Conservation (phyloP, 2,113 vertebrate species). For the Ptyas mucosa region DNA sequence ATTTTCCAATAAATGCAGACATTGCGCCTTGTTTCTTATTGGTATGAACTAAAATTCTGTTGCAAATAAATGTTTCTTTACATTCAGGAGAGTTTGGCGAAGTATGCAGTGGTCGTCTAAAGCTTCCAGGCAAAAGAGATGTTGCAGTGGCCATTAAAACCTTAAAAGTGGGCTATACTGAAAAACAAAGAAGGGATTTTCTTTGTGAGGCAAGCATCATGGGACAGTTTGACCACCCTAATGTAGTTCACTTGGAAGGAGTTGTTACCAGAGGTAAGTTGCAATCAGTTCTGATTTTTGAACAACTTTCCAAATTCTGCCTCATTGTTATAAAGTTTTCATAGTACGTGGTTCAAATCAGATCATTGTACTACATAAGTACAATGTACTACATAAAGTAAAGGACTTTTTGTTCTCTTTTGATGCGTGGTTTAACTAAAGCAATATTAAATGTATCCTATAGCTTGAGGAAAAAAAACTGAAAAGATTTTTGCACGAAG, state of each 20-base stretch:
- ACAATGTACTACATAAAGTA: conserved; percentile 34
- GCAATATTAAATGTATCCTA: conserved; percentile 49
- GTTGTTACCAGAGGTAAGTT: conserved; percentile 92
- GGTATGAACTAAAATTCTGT: conserved; percentile 45
- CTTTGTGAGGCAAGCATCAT: conserved; percentile 98
- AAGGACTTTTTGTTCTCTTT: conserved; percentile 48
- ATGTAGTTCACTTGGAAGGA: conserved; percentile 95
- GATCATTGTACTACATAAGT: conserved; percentile 15
- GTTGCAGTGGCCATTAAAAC: conserved; percentile 95
- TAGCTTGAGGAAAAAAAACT: conserved; percentile 36
- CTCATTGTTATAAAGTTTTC: conserved; percentile 37
- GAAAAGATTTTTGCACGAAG: conserved; percentile 29
- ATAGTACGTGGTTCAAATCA: conserved; percentile 41
- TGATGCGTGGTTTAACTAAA: conserved; percentile 53
- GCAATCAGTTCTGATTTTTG: conserved; percentile 1
- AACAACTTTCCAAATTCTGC: background rate
- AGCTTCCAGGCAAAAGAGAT: conserved; percentile 94
- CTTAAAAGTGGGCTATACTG: conserved; percentile 94
- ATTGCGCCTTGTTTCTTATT: conserved; percentile 35
- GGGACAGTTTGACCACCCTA: conserved; percentile 98
- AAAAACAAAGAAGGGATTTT: conserved; percentile 96
- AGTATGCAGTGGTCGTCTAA: conserved; percentile 94
- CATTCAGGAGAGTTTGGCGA: conserved; percentile 94
- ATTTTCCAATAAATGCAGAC: conserved; percentile 39
- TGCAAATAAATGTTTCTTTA: conserved; percentile 29